These are phyloP conservation scores for Takifugu ocellatus DNA, from an alignment of 2,797 vertebrate genomes.

Conservation along the genomic window DNA sequence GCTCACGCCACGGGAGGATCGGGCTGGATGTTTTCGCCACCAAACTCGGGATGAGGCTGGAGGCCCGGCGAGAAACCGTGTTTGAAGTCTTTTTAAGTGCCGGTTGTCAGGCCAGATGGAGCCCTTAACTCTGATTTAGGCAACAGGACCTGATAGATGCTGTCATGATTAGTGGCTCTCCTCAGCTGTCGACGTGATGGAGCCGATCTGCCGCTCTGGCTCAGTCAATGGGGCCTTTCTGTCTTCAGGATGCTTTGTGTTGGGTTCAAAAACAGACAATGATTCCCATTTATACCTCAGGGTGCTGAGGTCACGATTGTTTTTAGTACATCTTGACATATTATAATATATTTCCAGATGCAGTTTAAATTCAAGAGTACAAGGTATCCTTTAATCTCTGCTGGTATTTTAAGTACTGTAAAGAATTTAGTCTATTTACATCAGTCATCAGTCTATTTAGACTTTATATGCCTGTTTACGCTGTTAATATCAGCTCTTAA, in stretches of 20 bases:
- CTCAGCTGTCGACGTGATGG: constrained; percentile 23
- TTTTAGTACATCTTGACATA: neutral
- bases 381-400: neutral
- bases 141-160: constrained; percentile 47
- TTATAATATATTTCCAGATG: neutral
- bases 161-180: constrained; percentile 49
- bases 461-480: too few relatives aligned
- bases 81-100: constrained; percentile 60
- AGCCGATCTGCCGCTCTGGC: constrained; percentile 28
- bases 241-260: constrained; percentile 21
- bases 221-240: constrained; percentile 12
- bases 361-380: neutral
- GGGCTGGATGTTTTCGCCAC: constrained; percentile 27
- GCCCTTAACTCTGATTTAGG: constrained; percentile 46
- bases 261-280: constrained; percentile 12
- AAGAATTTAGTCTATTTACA: too few relatives aligned
- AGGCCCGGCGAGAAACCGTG: constrained; percentile 28
- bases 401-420: too few relatives aligned
- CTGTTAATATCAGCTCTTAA: too few relatives aligned
- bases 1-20: constrained; percentile 15
- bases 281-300: neutral
- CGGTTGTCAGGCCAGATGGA: constrained; percentile 53
- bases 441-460: too few relatives aligned
- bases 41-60: constrained; percentile 30
- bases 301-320: neutral